A percentile compares a stretch with the other conserved stretches of the same genome.
Evolutionary conservation across 2,113 vertebrate genomes (phyloP).

Genomic region (Strix uralensis): DNA sequence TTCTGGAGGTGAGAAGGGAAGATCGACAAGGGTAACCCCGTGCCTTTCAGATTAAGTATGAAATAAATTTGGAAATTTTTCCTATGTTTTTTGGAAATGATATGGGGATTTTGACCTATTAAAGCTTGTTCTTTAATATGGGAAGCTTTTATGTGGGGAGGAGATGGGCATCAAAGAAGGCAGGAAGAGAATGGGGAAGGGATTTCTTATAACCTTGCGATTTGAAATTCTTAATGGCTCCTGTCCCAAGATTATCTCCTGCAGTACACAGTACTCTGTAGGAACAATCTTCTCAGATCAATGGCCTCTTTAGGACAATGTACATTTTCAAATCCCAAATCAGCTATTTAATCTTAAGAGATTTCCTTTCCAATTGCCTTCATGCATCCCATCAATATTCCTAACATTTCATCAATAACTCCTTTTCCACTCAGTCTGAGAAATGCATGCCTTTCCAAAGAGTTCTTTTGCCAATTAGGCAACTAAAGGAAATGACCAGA

Average conservation of each 20-base stretch:
- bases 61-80: neutral
- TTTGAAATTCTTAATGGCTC: neutral
- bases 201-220: neutral
- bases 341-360: neutral
- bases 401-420: conserved; percentile 7
- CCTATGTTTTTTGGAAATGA: neutral
- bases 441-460: neutral
- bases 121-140: neutral
- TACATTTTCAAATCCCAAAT: neutral
- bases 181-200: neutral
- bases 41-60: neutral
- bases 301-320: neutral
- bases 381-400: neutral
- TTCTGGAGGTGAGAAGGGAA: neutral
- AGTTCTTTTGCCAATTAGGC: neutral
- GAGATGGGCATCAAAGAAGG: neutral
- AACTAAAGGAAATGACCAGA: neutral
- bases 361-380: conserved; percentile 7
- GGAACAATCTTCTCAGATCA: neutral
- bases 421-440: neutral
- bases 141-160: neutral
- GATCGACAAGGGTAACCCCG: neutral
- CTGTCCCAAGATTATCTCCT: neutral
- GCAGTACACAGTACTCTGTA: neutral
- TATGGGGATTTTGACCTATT: neutral